A percentile compares a stretch with the other conserved stretches of the same genome.
Conservation (phyloP, 1,140 invertebrate genomes). For the Rhagoletis zephyria region DNA sequence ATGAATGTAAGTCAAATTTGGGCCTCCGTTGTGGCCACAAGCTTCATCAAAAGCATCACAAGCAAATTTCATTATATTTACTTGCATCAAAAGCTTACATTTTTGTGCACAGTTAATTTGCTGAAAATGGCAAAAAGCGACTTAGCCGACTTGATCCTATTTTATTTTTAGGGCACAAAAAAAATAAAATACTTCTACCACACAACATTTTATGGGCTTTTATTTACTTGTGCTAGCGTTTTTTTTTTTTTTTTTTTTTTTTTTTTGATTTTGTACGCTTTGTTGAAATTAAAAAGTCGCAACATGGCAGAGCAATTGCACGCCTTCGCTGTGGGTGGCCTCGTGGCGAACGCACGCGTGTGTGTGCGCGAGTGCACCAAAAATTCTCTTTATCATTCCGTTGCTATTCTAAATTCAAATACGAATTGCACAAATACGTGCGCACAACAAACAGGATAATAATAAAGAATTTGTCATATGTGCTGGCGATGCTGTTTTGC, state of each 20-base stretch:
- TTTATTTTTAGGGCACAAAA: not conserved
- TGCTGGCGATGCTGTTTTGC: constrained; percentile 43
- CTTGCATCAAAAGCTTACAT: constrained; percentile 14
- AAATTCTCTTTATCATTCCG: constrained; percentile 38
- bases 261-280: not conserved
- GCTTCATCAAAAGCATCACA: not conserved
- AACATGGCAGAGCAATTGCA: constrained; percentile 10
- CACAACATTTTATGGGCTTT: not conserved
- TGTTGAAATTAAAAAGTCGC: constrained; percentile 41
- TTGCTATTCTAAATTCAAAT: constrained; percentile 19
- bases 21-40: not conserved
- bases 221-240: not conserved
- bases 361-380: constrained; percentile 24
- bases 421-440: constrained; percentile 44
- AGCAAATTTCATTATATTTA: not conserved
- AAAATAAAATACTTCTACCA: not conserved
- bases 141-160: not conserved
- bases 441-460: constrained; percentile 50
- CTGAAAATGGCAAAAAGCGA: not conserved
- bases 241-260: not conserved
- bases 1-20: not conserved
- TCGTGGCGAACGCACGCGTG: not conserved
- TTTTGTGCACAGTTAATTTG: constrained; percentile 20
- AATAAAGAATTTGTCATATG: constrained; percentile 53
- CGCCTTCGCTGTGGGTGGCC: constrained; percentile 29